These are phyloP conservation scores for Limenitis camilla DNA, from an alignment of 2,888 invertebrate species.

Conservation along the genomic window DNA sequence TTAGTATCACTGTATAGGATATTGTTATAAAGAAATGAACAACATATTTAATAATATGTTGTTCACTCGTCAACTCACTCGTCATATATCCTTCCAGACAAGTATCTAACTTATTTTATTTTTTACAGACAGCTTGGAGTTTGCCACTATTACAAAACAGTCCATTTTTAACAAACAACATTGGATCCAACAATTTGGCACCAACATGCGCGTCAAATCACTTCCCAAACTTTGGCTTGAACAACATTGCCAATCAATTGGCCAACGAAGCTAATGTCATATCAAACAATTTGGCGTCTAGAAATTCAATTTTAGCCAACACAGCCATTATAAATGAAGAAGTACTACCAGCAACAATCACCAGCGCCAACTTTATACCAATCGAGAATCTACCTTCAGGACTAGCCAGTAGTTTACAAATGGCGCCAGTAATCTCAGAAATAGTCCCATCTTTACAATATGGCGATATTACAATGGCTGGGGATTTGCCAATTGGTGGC, in stretches of 20 bases:
- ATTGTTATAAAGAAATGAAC: too few relatives aligned
- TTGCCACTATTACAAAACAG: conserved; percentile 10
- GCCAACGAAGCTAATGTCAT: conserved; percentile 5
- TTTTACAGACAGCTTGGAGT: conserved; percentile 21
- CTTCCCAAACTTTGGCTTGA: not conserved
- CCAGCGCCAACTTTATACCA: conserved; percentile 16
- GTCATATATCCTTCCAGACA: too few relatives aligned
- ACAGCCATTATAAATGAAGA: conserved; percentile 7
- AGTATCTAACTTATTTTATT: too few relatives aligned
- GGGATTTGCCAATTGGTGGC: conserved; percentile 53
- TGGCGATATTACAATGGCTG: conserved; percentile 48
- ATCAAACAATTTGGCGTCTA: conserved; percentile 6
- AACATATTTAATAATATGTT: too few relatives aligned
- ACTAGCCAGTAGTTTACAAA: conserved; percentile 31
- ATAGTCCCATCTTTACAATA: conserved; percentile 48
- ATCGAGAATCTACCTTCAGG: conserved; percentile 17
- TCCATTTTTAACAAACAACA: not conserved
- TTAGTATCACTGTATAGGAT: too few relatives aligned
- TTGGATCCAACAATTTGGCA: not conserved
- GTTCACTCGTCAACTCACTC: too few relatives aligned
- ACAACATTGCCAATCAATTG: not conserved
- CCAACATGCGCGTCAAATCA: conserved; percentile 5
- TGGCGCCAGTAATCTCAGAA: conserved; percentile 47
- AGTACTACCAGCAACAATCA: conserved; percentile 9
- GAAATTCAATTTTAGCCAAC: conserved; percentile 10